phyloP scores from a whole-genome alignment of 2,113 vertebrate species.

The Osmerus eperlanus region DNA sequence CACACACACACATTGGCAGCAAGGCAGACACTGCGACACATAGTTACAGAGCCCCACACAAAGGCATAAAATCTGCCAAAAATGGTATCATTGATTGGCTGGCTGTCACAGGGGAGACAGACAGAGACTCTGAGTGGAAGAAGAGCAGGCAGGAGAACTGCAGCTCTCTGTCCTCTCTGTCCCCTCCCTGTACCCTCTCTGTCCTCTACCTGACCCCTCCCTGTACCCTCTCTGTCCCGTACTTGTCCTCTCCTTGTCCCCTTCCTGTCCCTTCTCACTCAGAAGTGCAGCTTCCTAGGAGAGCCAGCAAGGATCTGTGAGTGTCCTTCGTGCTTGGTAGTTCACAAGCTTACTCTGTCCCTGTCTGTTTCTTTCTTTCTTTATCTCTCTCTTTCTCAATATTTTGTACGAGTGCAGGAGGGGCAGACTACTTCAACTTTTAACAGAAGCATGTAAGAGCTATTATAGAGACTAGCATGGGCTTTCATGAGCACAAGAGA shows the following conservation, averaged over 20 bases:
- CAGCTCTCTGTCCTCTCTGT: no score
- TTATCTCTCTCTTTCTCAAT: conserved; percentile 47
- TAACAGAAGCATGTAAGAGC: conserved; percentile 41
- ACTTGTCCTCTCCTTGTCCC: no score
- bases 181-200: background rate
- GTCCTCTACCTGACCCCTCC: background rate
- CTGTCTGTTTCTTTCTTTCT: conserved; percentile 34
- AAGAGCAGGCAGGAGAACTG: no score
- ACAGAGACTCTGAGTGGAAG: conserved; percentile 22
- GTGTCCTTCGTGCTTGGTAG: no score
- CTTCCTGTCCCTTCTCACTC: no score
- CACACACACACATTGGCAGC: conserved; percentile 4
- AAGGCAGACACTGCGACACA: conserved; percentile 58
- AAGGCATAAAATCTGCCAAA: conserved; percentile 44
- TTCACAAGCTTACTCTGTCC: background rate
- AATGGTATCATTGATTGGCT: conserved; percentile 54
- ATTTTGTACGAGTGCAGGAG: conserved; percentile 48
- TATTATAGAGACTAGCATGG: conserved; percentile 40
- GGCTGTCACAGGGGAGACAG: conserved; percentile 32
- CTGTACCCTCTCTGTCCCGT: background rate
- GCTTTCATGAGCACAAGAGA: conserved; percentile 54
- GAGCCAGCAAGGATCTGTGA: no score
- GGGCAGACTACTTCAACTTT: conserved; percentile 36
- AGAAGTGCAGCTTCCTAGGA: no score
- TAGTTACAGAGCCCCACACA: conserved; percentile 9